phyloP scores from a whole-genome alignment of 1,140 invertebrate species.

The Macrostomum lignano region DNA sequence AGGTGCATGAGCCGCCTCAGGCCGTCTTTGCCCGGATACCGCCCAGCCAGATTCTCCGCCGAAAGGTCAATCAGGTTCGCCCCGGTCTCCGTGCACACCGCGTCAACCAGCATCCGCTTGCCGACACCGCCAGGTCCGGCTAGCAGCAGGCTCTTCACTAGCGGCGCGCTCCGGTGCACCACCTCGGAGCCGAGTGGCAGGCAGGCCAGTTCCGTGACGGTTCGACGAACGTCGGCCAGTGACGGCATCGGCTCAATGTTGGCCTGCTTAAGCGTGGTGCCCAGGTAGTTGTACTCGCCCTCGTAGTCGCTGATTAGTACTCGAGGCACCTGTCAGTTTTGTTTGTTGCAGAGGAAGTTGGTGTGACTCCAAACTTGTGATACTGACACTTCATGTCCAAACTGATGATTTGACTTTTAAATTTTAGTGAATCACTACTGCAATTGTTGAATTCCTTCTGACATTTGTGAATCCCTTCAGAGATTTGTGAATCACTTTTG shows the following conservation, averaged over 20 bases:
- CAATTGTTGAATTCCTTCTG: no score
- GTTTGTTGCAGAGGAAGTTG: no score
- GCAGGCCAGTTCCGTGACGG: conserved; percentile 61
- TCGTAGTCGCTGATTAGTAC: conserved; percentile 41
- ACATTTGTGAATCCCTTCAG: no score
- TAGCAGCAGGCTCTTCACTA: conserved; percentile 54
- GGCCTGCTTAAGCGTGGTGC: conserved; percentile 23
- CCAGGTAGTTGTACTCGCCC: conserved; percentile 48
- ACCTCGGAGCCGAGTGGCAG: conserved; percentile 54
- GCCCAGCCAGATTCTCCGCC: no score
- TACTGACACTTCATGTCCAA: no score
- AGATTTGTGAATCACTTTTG: no score
- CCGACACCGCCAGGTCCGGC: conserved; percentile 50
- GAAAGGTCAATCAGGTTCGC: conserved; percentile 62
- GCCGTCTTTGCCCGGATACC: conserved; percentile 73
- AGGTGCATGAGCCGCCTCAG: conserved; percentile 63
- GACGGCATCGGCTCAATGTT: conserved; percentile 33
- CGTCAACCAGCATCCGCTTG: conserved; percentile 56
- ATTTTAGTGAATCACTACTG: no score
- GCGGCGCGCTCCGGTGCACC: conserved; percentile 43
- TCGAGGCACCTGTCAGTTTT: no score
- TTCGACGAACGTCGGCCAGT: conserved; percentile 51
- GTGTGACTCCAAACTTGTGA: no score
- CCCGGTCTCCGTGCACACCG: conserved; percentile 57
- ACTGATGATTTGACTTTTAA: no score